A percentile compares a stretch with the other conserved stretches of the same genome.
phyloP scores from a whole-genome alignment of 2,888 invertebrate species.

The Drosophila trichaetosa region DNA sequence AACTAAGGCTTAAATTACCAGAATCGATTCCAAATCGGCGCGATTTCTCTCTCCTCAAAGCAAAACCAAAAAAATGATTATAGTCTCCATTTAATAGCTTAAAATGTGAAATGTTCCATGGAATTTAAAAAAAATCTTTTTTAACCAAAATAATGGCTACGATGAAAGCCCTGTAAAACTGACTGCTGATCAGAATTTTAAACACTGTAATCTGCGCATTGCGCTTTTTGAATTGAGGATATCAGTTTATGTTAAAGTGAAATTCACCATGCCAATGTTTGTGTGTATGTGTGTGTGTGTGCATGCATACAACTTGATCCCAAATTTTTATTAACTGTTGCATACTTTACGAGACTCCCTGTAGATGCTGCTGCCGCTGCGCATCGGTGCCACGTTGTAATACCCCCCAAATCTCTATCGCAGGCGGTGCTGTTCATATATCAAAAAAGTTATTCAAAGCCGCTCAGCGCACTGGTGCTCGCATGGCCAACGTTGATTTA shows the following conservation, averaged over 20 bases:
- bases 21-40: background rate
- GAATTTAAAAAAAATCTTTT: background rate
- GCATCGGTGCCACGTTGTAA: slow-evolving; percentile 16
- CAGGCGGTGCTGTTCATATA: slow-evolving; percentile 58
- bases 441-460: slow-evolving; percentile 64
- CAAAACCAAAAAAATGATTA: background rate
- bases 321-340: slow-evolving; percentile 65
- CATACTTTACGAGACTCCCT: slow-evolving; percentile 63
- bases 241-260: background rate
- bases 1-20: background rate
- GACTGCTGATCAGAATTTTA: background rate
- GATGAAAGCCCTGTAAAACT: background rate
- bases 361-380: slow-evolving; percentile 15
- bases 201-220: background rate
- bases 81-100: background rate
- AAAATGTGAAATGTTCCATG: background rate
- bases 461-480: slow-evolving; percentile 41
- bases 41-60: background rate
- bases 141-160: background rate
- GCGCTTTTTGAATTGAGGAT: background rate
- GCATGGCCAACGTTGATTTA: slow-evolving; percentile 66
- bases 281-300: background rate
- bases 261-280: background rate
- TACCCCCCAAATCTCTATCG: slow-evolving; percentile 36
- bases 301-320: slow-evolving; percentile 23